Percentiles rank a stretch among this genome's conserved stretches.
Conservation (phyloP, 2,888 invertebrate genomes). For the Polydrusus tereticollis region DNA sequence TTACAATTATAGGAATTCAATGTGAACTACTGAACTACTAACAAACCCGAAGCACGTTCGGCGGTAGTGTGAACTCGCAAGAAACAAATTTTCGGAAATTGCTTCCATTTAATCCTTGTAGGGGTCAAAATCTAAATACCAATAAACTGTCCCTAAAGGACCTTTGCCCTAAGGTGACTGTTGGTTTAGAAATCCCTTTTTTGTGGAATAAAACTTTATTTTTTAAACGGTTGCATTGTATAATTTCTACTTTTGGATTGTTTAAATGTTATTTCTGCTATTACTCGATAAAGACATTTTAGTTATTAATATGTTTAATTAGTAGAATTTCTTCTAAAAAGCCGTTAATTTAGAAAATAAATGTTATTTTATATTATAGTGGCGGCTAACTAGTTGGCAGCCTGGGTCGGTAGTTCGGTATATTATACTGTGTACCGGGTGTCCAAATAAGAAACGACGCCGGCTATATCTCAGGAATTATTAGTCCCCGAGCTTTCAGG, state of each 20-base stretch:
- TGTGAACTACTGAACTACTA: neutral
- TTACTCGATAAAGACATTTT: too few relatives aligned
- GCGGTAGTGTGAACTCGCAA: neutral
- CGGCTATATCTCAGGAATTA: too few relatives aligned
- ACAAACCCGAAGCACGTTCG: neutral
- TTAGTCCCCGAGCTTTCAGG: too few relatives aligned
- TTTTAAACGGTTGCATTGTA: neutral
- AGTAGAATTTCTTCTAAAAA: too few relatives aligned
- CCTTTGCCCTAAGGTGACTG: neutral
- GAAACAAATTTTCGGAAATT: slow-evolving; percentile 28
- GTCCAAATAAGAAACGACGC: too few relatives aligned
- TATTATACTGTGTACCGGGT: too few relatives aligned
- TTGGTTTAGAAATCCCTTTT: neutral
- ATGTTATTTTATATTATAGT: too few relatives aligned
- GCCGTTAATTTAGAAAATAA: too few relatives aligned
- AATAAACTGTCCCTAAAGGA: slow-evolving; percentile 15
- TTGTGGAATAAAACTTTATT: neutral
- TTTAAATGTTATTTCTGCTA: too few relatives aligned
- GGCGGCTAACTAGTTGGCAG: too few relatives aligned
- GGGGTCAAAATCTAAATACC: slow-evolving; percentile 27
- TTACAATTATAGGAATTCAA: neutral
- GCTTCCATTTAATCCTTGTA: slow-evolving; percentile 22
- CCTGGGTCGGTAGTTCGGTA: too few relatives aligned
- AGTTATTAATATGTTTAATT: too few relatives aligned
- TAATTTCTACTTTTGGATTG: neutral